Evolutionary conservation across 2,113 vertebrate species (phyloP).

Genomic region (Phylloscopus trochiloides): DNA sequence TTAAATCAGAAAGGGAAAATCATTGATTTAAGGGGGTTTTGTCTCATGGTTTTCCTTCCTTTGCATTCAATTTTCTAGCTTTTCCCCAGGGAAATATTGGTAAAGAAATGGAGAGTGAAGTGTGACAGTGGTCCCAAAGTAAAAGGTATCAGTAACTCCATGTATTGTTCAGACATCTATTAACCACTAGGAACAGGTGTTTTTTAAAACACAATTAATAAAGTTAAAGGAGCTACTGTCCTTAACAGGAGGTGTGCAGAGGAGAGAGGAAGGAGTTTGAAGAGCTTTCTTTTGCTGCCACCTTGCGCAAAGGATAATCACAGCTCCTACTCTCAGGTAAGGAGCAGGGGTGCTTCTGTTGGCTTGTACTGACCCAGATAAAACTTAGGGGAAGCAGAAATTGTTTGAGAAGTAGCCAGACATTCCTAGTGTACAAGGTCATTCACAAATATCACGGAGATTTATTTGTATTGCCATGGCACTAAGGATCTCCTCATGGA

Average conservation of each 20-base stretch:
- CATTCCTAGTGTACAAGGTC: background rate
- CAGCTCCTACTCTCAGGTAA: background rate
- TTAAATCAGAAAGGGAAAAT: background rate
- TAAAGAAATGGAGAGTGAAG: background rate
- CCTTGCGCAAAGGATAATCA: constrained; percentile 28
- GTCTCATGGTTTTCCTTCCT: background rate
- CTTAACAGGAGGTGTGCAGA: background rate
- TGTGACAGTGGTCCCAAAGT: background rate
- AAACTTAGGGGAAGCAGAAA: background rate
- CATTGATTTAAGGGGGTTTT: background rate
- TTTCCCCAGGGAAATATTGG: background rate
- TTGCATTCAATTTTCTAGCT: background rate
- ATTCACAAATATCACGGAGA: background rate
- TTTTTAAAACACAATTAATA: background rate
- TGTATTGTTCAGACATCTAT: background rate
- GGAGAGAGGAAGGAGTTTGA: background rate
- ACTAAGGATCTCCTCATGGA: background rate
- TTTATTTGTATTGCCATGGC: background rate
- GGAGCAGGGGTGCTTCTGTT: background rate
- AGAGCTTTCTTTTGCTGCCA: constrained; percentile 45
- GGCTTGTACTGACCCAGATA: background rate
- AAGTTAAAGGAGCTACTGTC: background rate
- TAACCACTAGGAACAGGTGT: background rate
- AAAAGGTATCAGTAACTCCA: background rate
- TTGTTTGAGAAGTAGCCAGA: background rate